Evolutionary conservation across 1,140 invertebrate genomes (phyloP), one percentile per base, ranked within the genome.

Genomic region (Babylonia areolata): DNA sequence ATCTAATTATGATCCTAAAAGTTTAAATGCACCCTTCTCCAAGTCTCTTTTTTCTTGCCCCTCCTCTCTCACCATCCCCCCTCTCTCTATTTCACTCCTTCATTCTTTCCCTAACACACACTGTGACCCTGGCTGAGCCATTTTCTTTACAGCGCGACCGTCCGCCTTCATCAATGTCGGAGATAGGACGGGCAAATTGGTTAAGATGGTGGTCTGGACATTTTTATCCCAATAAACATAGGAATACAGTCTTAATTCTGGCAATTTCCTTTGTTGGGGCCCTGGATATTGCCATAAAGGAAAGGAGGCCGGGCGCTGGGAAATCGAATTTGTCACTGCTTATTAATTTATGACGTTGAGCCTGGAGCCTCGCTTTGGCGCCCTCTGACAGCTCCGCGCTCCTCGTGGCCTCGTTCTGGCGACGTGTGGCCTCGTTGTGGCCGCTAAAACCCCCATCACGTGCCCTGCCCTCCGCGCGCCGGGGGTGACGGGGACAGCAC

Each of bases 271-370:
- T 71, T 84, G 64, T 84, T 73, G 64, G 64, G 82, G 64, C 69
- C 64, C 37, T 39, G 82, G 69, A 73, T 73, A 82, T 71, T 71
- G 39, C 64, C 82, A 73, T 42, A 42, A 42, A 73, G 69, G 82
- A 84, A 84, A 71, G 58, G 69, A 35, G 82, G 37, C 6, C 35
- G 64, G 69, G 82, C 64, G 82, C 17, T 37, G 69, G 64, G 82
- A 84, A 84, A 84, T 84, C 64, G 39, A 84, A 84, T 84, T 84
- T 84, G 82, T 84, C 82, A 64, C 82, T 73, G 82, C 69, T 84
- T 84, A 84, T 84, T 84, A 73, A 84, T 84, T 84, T 84, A 84
- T 84, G 82, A 84, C 82, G 82, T 37, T 58, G 82, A 23, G 82
- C 64, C 39, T 37, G n/a, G 64, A 84, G 69, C 64, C 82, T 84